These are phyloP conservation scores for Platycheirus rosarum DNA, from an alignment of 2,888 invertebrate species.

Conservation along the genomic window DNA sequence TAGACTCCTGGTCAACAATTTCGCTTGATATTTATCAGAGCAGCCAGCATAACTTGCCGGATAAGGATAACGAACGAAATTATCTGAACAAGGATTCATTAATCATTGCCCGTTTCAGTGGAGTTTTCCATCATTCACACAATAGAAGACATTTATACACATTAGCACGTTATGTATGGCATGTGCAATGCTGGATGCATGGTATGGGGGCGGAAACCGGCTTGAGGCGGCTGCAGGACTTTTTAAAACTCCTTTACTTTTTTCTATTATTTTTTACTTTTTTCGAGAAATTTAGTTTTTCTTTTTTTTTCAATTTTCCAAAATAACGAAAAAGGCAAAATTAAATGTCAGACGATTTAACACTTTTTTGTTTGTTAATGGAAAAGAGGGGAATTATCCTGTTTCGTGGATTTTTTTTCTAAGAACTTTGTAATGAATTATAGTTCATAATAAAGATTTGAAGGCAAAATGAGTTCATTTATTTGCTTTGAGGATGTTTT, in stretches of 20 bases:
- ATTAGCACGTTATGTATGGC: constrained; percentile 73
- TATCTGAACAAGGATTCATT: constrained; percentile 76
- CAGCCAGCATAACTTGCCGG: constrained; percentile 75
- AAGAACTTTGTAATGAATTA: constrained; percentile 55
- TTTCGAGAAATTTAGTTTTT: constrained; percentile 18
- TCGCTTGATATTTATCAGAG: constrained; percentile 67
- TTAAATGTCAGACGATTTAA: constrained; percentile 70
- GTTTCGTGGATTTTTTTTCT: constrained; percentile 1
- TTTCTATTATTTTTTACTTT: constrained; percentile 24
- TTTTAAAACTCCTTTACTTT: constrained; percentile 17
- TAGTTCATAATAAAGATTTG: constrained; percentile 31
- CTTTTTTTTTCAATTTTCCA: constrained; percentile 22
- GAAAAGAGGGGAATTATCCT: neutral
- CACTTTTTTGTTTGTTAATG: constrained; percentile 37
- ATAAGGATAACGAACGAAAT: constrained; percentile 76
- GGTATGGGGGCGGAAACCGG: neutral
- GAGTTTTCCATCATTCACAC: constrained; percentile 72
- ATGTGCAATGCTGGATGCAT: constrained; percentile 40
- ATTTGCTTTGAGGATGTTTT: constrained; percentile 56
- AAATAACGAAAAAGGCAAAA: constrained; percentile 62
- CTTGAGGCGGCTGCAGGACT: constrained; percentile 14
- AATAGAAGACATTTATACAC: constrained; percentile 73
- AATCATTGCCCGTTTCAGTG: constrained; percentile 75
- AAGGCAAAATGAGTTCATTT: constrained; percentile 64
- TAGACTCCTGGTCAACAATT: constrained; percentile 15